Base-by-base conservation (phyloP, 1,140 invertebrate species). In the Arctopsyche grandis region DNA sequence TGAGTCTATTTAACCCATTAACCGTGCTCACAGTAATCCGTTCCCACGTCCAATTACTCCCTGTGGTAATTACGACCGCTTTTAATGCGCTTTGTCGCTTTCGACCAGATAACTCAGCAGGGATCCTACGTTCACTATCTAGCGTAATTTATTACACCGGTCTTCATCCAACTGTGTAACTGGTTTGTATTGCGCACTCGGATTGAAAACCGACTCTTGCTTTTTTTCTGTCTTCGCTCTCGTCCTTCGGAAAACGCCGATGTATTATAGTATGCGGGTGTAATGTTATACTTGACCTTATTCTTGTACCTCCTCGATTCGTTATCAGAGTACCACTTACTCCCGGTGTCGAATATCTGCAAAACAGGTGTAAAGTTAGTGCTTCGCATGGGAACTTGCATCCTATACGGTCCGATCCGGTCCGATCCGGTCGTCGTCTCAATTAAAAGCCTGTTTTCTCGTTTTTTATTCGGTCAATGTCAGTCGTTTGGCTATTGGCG, bases 101-200 rank as follows among this genome's bases (percentile, higher is more conserved):
- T 56, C 19, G 52, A 56, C 14, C 52, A 56, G 52, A n/a, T 16
- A 16, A 24, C 63, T 66, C 63, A 19, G 63, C 24, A 21, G 63
- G 63, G 24, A 66, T 66, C 63, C 63, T 66, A 66, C 63, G 63
- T 19, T 38, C 22, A 66, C 63, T 66, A 66, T 24, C 63, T 66
- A 16, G 22, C 22, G 4, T 66, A 66, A 66, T 66, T 66, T 66
- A 66, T 66, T 66, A 38, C 29, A 38, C 29, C 29, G 29, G 29
- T 38, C 29, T 38, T 38, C 29, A 21, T 14, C 21, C 24, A 66
- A 21, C 63, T 24, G 24, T 66, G 63, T 21, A 66, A 66, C 63
- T 66, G 63, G 63, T 66, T 66, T 66, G 22, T 66, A 24, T 66
- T 66, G 63, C 63, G 63, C 63, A 66, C 63, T 66, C 19, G 63